Conservation (phyloP, 2,113 vertebrate species). For the Tapirus terrestris region DNA sequence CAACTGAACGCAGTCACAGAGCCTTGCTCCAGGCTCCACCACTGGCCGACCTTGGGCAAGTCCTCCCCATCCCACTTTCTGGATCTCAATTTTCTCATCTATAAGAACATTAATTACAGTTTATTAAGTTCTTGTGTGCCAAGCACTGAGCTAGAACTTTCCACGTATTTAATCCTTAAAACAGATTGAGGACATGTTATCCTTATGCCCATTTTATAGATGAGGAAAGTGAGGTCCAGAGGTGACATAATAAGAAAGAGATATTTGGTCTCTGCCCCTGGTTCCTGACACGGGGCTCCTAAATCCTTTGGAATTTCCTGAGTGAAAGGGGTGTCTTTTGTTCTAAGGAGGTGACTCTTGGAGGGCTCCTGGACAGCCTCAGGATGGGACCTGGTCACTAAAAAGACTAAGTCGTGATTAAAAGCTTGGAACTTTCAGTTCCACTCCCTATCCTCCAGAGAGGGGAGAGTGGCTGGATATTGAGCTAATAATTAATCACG, state of each 20-base stretch:
- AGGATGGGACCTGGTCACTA: neutral
- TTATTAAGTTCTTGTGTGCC: neutral
- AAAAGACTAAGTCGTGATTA: neutral
- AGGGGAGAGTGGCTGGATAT: neutral
- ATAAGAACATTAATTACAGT: neutral
- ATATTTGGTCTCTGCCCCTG: neutral
- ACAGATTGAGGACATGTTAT: neutral
- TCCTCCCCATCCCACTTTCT: neutral
- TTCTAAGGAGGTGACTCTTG: neutral
- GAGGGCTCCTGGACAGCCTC: neutral
- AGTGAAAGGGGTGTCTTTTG: neutral
- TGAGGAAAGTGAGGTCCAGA: neutral
- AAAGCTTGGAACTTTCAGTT: neutral
- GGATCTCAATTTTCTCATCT: neutral
- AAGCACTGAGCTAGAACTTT: neutral
- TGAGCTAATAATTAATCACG: neutral
- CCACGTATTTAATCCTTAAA: neutral
- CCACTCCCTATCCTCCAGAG: neutral
- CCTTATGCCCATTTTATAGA: neutral
- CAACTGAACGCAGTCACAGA: neutral
- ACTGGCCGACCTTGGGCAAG: neutral
- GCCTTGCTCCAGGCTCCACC: neutral
- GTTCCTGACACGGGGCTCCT: neutral
- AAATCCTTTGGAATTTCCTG: neutral
- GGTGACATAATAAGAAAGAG: neutral